Percentiles rank a stretch among this genome's conserved stretches.
Conservation (phyloP, 2,113 vertebrate species). For the Maccullochella peelii region DNA sequence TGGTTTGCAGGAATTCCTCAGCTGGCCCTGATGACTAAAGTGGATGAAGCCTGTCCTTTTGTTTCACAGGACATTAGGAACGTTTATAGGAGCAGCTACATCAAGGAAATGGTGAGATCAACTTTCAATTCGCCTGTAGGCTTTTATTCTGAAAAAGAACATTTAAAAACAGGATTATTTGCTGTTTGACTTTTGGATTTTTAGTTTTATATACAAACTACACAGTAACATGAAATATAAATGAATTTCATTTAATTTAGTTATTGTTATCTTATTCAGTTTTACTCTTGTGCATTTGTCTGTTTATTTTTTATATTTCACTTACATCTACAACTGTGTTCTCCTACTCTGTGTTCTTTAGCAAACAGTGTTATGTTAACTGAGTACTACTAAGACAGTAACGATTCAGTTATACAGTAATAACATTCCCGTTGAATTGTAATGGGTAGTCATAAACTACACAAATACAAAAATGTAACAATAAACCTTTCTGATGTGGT, state of each 20-base stretch:
- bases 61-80: constrained; percentile 44
- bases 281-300: not conserved
- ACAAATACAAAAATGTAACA: not conserved
- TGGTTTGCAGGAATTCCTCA: constrained; percentile 59
- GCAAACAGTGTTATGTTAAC: too few species aligned
- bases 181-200: not conserved
- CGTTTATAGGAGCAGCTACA: constrained; percentile 58
- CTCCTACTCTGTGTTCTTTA: too few species aligned
- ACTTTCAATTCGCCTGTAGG: not conserved
- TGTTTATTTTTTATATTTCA: too few species aligned
- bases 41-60: constrained; percentile 60
- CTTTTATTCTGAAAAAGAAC: not conserved
- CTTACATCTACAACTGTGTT: too few species aligned
- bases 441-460: not conserved
- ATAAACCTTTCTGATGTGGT: not conserved
- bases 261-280: not conserved
- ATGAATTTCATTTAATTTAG: not conserved
- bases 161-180: not conserved
- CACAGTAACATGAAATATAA: not conserved
- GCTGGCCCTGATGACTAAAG: constrained; percentile 62
- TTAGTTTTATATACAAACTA: too few species aligned
- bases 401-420: not conserved
- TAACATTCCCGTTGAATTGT: not conserved
- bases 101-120: constrained; percentile 49
- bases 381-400: not conserved